These are phyloP conservation scores for Mystacides longicornis DNA, from an alignment of 2,888 invertebrate species.

Conservation along the genomic window DNA sequence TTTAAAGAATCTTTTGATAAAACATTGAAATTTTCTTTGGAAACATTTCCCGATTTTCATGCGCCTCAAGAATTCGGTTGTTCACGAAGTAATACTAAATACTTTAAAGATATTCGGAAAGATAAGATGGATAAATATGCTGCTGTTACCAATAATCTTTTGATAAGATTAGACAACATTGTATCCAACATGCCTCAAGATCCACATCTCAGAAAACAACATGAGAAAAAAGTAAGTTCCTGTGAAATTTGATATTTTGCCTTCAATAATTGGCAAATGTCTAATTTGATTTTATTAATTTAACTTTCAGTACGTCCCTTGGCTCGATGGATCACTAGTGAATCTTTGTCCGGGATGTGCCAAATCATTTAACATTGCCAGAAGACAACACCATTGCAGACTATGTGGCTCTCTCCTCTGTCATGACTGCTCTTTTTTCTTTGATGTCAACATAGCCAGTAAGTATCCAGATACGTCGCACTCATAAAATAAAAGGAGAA, in stretches of 20 bases:
- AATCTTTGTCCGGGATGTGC: slow-evolving; percentile 89
- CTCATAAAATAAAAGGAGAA: too few relatives aligned
- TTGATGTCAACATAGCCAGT: slow-evolving; percentile 74
- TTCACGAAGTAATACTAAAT: slow-evolving; percentile 59
- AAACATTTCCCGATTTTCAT: slow-evolving; percentile 36
- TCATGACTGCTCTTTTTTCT: slow-evolving; percentile 81
- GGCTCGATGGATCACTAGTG: slow-evolving; percentile 89
- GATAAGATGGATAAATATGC: slow-evolving; percentile 75
- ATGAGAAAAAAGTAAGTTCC: slow-evolving; percentile 55
- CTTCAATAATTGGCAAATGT: not conserved
- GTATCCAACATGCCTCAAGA: slow-evolving; percentile 72
- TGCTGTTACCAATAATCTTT: slow-evolving; percentile 89
- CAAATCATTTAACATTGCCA: slow-evolving; percentile 74
- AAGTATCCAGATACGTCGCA: slow-evolving; percentile 28
- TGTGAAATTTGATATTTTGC: not conserved
- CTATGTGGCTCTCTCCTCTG: slow-evolving; percentile 93
- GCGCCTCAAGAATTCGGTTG: slow-evolving; percentile 61
- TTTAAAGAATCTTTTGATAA: slow-evolving; percentile 52
- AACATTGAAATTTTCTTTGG: slow-evolving; percentile 40
- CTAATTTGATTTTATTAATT: not conserved
- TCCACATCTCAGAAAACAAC: slow-evolving; percentile 63
- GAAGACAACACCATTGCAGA: slow-evolving; percentile 93
- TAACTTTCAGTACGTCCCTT: slow-evolving; percentile 65
- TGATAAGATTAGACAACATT: slow-evolving; percentile 88
- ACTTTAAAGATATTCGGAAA: slow-evolving; percentile 62